A percentile compares a stretch with the other conserved stretches of the same genome.
Evolutionary conservation across 2,888 invertebrate species (phyloP).

Genomic region (Drosophila silvestris): DNA sequence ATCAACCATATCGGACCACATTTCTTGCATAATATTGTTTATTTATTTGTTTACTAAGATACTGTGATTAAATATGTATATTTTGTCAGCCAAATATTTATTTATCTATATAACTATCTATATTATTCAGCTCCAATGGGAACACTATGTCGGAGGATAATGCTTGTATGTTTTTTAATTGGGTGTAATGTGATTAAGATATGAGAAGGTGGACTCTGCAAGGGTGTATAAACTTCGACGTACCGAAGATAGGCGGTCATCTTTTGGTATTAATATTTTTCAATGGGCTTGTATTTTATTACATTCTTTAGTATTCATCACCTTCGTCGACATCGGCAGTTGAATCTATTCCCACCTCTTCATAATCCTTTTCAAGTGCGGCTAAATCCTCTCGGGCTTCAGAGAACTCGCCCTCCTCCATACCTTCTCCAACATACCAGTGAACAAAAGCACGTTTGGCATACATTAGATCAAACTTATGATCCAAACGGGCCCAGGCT

Average conservation of each 20-base stretch:
- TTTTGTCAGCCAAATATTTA: background rate
- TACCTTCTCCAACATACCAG: conserved; percentile 95
- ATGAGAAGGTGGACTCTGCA: background rate
- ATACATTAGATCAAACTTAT: conserved; percentile 98
- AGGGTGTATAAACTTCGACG: background rate
- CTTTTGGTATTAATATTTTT: background rate
- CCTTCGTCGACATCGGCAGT: conserved; percentile 89
- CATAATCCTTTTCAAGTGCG: conserved; percentile 92
- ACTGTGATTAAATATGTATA: background rate
- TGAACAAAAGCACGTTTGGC: conserved; percentile 98
- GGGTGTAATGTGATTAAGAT: background rate
- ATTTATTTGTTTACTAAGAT: background rate
- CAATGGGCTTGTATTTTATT: background rate
- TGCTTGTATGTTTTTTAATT: background rate
- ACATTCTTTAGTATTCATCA: conserved; percentile 88
- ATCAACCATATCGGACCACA: background rate
- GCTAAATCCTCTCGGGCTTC: conserved; percentile 95
- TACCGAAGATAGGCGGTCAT: background rate
- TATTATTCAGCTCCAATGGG: background rate
- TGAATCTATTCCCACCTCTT: conserved; percentile 92
- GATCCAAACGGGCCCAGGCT: conserved; percentile 97
- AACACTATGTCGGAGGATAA: background rate
- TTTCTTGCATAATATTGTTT: background rate
- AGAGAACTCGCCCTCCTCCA: conserved; percentile 94
- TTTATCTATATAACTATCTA: background rate